These are phyloP conservation scores for Oreochromis mossambicus DNA, from an alignment of 2,797 vertebrate genomes.

Conservation along the genomic window DNA sequence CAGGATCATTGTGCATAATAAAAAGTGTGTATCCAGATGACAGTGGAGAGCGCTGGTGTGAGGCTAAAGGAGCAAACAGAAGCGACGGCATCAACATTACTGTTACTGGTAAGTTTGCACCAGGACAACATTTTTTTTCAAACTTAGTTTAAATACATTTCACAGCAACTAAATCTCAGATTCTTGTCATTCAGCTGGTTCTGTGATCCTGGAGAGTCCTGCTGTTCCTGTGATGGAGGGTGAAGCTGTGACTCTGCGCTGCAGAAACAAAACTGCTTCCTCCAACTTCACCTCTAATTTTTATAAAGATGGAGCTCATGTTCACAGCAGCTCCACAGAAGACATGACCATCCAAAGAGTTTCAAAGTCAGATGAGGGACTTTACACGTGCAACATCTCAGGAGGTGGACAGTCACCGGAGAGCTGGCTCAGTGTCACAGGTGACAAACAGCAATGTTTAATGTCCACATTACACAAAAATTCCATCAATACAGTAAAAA, in stretches of 20 bases:
- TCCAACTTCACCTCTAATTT: background rate
- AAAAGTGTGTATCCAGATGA: accelerated
- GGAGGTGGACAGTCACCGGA: background rate
- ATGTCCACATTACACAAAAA: background rate
- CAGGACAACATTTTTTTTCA: accelerated
- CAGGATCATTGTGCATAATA: background rate
- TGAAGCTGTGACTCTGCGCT: background rate
- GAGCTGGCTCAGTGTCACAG: background rate
- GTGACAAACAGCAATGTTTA: accelerated
- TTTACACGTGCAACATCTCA: background rate
- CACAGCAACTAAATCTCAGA: accelerated
- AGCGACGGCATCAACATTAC: accelerated
- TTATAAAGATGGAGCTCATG: background rate
- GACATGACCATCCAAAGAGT: background rate
- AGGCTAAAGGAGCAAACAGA: background rate
- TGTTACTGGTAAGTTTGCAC: background rate
- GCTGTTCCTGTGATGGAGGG: background rate
- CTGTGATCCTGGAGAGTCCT: background rate
- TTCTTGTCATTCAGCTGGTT: background rate
- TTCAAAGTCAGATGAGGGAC: background rate
- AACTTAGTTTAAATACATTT: accelerated
- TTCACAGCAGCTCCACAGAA: background rate
- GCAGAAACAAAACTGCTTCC: background rate
- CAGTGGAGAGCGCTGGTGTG: background rate
- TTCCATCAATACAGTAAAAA: background rate